Base-by-base conservation (phyloP, 2,888 invertebrate species). In the Pterobdella sp. region DNA sequence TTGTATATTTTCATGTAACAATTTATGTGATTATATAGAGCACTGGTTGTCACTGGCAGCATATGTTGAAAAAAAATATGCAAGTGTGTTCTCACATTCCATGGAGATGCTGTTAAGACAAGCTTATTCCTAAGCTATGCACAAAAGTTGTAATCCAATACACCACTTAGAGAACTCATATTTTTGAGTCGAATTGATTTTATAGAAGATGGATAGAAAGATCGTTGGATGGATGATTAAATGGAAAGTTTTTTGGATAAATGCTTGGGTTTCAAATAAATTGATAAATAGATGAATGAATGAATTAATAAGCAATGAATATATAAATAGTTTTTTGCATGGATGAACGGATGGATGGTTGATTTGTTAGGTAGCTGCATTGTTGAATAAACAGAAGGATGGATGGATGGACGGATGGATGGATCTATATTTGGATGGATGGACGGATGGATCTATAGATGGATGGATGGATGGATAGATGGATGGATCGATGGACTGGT, bases 391-490 rank as follows among this genome's bases (percentile, higher is more conserved):
- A 56, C 26, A 26, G 60, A 14, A 26, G 60, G 60, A 56, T 56
- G 60, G 60, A 56, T 56, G 60, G 60, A 14, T 56, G 60, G 60
- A 56, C 26, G 60, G 60, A 56, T 56, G 60, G 60, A 14, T 56
- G 60, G 60, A 56, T 56, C n/a, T 22, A 56, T 56, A 26, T 22
- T 18, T 56, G 60, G 60, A 56, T 56, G 60, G 60, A 56, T 56
- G 60, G 60, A 14, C 26, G 60, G 60, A 56, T 56, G 60, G 60
- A 56, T 56, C n/a, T 22, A 14, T 56, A 26, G 60, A 56, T 56
- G 60, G 60, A 56, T 56, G 60, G 60, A 3, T 56, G 60, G 60
- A 56, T 56, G 60, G 60, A 56, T 56, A 26, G 60, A 14, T 56
- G 60, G 60, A 56, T 56, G 60, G 60, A 56, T 56, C n/a, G 60